phyloP scores from a whole-genome alignment of 2,113 vertebrate species.

The Pristiophorus japonicus region DNA sequence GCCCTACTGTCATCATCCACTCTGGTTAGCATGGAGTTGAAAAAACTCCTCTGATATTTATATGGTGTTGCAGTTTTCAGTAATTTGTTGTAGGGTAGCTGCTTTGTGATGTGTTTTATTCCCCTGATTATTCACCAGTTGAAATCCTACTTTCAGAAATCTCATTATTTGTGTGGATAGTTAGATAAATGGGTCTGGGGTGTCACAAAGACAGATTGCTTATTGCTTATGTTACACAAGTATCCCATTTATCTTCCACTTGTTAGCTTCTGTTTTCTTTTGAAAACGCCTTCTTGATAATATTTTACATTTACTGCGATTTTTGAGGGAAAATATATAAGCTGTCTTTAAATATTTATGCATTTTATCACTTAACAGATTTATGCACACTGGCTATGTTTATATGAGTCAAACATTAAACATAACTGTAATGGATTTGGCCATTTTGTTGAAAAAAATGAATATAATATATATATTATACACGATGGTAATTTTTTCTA shows the following conservation, averaged over 20 bases:
- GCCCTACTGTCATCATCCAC: background rate
- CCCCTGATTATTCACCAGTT: background rate
- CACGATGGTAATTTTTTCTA: background rate
- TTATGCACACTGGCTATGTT: background rate
- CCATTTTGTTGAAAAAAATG: background rate
- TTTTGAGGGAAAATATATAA: background rate
- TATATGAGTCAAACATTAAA: background rate
- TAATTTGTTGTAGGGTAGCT: background rate
- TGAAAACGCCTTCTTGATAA: constrained; percentile 26
- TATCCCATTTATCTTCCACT: constrained; percentile 25
- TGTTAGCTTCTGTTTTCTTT: constrained; percentile 30
- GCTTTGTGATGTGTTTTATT: background rate
- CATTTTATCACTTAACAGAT: background rate
- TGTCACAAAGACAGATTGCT: constrained; percentile 30
- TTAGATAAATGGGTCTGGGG: constrained; percentile 29
- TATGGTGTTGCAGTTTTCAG: constrained; percentile 36
- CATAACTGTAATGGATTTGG: background rate
- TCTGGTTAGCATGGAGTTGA: background rate
- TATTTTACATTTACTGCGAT: constrained; percentile 1
- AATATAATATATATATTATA: background rate
- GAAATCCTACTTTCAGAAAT: background rate
- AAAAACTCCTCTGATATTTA: background rate
- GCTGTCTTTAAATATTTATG: background rate
- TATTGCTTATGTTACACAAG: constrained; percentile 20
- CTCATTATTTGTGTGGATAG: constrained; percentile 12